A percentile compares a stretch with the other conserved stretches of the same genome.
phyloP scores from a whole-genome alignment of 2,888 invertebrate genomes.

The Thymelicus acteon region DNA sequence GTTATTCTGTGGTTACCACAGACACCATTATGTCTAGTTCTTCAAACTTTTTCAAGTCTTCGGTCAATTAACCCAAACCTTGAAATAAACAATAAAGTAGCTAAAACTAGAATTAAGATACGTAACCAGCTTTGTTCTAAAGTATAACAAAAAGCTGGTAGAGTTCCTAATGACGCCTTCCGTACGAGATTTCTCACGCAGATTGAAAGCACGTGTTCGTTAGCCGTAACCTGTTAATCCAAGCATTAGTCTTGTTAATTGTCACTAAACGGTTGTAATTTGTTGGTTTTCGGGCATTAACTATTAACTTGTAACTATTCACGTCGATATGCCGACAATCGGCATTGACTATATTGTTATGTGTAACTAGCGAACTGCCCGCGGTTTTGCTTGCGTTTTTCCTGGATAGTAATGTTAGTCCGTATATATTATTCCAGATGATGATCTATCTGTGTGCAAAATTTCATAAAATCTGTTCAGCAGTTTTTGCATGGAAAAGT shows the following conservation, averaged over 20 bases:
- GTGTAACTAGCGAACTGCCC: no score
- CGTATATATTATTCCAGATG: no score
- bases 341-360: no score
- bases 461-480: no score
- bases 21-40: neutral
- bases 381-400: no score
- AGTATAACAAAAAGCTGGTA: conserved; percentile 11
- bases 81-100: conserved; percentile 8
- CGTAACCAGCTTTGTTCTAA: conserved; percentile 9
- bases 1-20: neutral
- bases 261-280: conserved; percentile 14
- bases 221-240: conserved; percentile 1
- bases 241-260: conserved; percentile 1
- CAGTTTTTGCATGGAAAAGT: no score
- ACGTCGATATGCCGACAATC: no score
- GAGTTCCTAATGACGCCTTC: conserved; percentile 9
- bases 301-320: no score
- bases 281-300: neutral
- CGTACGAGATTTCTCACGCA: conserved; percentile 22
- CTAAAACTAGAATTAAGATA: neutral
- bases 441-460: no score
- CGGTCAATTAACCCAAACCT: conserved; percentile 11
- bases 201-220: conserved; percentile 7
- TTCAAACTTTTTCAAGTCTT: neutral
- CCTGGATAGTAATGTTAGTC: no score